These are phyloP conservation scores for Equus quagga DNA, from an alignment of 2,113 vertebrate species.

Conservation along the genomic window DNA sequence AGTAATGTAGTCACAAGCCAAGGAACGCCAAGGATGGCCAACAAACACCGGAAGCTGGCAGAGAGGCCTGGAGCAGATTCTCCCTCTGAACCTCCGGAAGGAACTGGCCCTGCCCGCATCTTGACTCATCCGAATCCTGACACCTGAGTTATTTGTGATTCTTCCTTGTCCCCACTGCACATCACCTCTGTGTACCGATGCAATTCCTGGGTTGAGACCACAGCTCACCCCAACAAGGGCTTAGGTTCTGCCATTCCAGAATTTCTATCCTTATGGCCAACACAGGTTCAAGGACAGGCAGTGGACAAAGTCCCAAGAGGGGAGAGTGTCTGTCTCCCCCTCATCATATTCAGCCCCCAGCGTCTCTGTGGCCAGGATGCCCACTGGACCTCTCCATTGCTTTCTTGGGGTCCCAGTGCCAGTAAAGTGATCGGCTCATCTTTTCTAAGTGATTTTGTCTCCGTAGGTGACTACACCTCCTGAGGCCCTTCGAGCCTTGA, in stretches of 20 bases:
- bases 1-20: not conserved
- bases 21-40: not conserved
- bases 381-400: accelerated
- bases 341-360: not conserved
- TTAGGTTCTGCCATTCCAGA: not conserved
- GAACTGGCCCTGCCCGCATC: not conserved
- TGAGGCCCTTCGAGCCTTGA: not conserved
- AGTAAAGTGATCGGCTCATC: accelerated
- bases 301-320: not conserved
- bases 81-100: not conserved
- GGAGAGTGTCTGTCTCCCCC: not conserved
- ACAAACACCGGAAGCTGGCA: not conserved
- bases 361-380: not conserved
- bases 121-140: accelerated
- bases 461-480: accelerated
- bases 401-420: not conserved
- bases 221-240: accelerated
- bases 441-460: not conserved
- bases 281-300: not conserved
- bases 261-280: not conserved
- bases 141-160: too few relatives aligned
- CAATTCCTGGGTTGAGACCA: too few relatives aligned
- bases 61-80: too few relatives aligned
- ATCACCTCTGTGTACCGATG: accelerated
- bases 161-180: not conserved